Percentiles rank a stretch among this genome's conserved stretches.
Evolutionary conservation across 2,113 vertebrate genomes (phyloP).

Genomic region (Sciurus niger): DNA sequence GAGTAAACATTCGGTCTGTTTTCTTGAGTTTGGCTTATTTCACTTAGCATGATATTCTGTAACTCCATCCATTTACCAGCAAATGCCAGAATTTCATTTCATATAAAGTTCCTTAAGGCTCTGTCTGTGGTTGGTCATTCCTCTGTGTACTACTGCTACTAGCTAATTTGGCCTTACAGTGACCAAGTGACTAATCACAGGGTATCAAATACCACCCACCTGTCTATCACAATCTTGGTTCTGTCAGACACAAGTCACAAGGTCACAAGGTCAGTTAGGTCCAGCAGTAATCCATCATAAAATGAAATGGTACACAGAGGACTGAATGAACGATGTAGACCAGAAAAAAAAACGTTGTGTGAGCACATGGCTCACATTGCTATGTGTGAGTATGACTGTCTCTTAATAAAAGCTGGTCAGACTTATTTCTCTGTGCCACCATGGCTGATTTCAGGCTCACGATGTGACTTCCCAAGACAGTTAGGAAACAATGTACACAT

Average conservation of each 20-base stretch:
- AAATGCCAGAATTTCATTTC: no score
- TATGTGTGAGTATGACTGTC: not conserved
- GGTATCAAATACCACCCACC: not conserved
- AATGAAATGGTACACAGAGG: not conserved
- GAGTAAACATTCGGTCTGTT: no score
- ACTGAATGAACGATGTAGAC: not conserved
- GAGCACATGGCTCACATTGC: not conserved
- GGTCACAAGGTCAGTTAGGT: not conserved
- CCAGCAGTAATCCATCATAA: not conserved
- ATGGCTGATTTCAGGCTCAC: not conserved
- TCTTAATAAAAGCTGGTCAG: not conserved
- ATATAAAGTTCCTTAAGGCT: not conserved
- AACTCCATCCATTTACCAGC: no score
- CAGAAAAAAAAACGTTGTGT: not conserved
- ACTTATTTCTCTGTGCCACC: not conserved
- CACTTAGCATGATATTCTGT: no score
- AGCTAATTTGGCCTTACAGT: not conserved
- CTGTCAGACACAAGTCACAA: not conserved
- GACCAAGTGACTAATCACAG: not conserved
- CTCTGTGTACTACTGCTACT: not conserved
- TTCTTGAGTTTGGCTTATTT: no score
- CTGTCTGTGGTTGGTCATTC: not conserved
- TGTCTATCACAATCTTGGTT: not conserved
- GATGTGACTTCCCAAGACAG: not conserved
- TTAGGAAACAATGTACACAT: not conserved